Evolutionary conservation across 2,888 invertebrate species (phyloP), one percentile per base, ranked within the genome.

Genomic region (Ditula angustiorana): DNA sequence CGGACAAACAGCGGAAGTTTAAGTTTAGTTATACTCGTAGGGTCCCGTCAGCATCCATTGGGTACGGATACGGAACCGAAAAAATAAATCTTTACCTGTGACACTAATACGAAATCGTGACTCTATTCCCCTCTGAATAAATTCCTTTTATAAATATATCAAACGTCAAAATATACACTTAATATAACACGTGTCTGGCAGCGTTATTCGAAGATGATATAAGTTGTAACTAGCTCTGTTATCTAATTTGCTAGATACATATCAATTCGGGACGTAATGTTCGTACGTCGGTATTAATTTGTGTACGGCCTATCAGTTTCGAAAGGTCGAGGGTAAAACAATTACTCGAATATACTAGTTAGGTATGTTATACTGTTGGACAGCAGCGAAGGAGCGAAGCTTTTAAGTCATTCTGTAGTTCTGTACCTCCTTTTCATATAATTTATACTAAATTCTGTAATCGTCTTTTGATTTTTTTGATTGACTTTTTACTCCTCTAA

Each of bases 211-310:
- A 33, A 10, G 13, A 13, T 37, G 7, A 16, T 5, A 37, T 7
- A 13, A 37, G 11, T n/a, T 10, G 13, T 5, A n/a, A 37, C n/a
- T 55, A 41, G 21, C 41, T 23, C 2, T 23, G 21, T 4, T 13
- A 21, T 41, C 52, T 49, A 49, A 28, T 49, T 28, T 16, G 10
- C 28, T 16, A 49, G 49, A 49, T 49, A 49, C 49, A 19, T 49
- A 49, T 49, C 49, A 16, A 28, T 49, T 8, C 28, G 19, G 24
- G 16, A 10, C 41, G 41, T 49, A 49, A 49, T 28, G 16, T 28
- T 28, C 26, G 13, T 28, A 10, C 16, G 49, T 49, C 49, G 49
- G 49, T 49, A 49, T 49, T 49, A 49, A 49, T 49, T 49, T 13
- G 49, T 19, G 49, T 28, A 23, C 46, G 5, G 28, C 49, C 49